phyloP scores from a whole-genome alignment of 1,140 invertebrate genomes.

The Neelides sp. region DNA sequence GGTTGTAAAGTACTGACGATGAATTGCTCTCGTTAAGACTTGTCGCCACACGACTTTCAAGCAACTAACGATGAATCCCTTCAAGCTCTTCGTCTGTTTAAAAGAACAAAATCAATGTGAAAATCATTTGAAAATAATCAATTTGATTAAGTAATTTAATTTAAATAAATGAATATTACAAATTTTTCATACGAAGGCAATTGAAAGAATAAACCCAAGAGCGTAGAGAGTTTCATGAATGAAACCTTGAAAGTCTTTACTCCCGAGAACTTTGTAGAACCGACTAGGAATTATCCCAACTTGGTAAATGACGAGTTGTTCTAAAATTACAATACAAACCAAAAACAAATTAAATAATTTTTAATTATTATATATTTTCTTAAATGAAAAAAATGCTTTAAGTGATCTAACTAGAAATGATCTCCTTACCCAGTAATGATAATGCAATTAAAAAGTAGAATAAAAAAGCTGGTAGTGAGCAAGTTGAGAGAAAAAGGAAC shows the following conservation, averaged over 20 bases:
- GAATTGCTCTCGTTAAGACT: conserved; percentile 37
- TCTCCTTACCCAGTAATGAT: too few relatives aligned
- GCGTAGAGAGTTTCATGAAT: conserved; percentile 35
- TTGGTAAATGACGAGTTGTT: conserved; percentile 42
- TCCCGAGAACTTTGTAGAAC: conserved; percentile 42
- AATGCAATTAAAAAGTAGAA: too few relatives aligned
- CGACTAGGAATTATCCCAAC: conserved; percentile 43
- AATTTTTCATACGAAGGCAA: conserved; percentile 38
- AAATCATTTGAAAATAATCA: conserved; percentile 6
- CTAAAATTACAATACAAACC: too few relatives aligned
- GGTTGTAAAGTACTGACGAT: conserved; percentile 41
- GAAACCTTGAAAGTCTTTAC: conserved; percentile 40
- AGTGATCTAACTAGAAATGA: too few relatives aligned
- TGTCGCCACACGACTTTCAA: conserved; percentile 42
- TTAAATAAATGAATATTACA: not conserved
- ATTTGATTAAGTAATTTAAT: not conserved
- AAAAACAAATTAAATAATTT: too few relatives aligned
- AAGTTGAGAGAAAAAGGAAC: too few relatives aligned
- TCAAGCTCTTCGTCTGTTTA: conserved; percentile 36
- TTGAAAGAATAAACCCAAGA: conserved; percentile 38
- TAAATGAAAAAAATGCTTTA: too few relatives aligned
- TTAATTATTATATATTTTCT: too few relatives aligned
- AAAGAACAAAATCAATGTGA: conserved; percentile 7
- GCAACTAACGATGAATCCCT: conserved; percentile 36
- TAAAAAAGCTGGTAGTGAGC: too few relatives aligned